phyloP scores from a whole-genome alignment of 2,888 invertebrate genomes.

The Agrenia bidenticulata region DNA sequence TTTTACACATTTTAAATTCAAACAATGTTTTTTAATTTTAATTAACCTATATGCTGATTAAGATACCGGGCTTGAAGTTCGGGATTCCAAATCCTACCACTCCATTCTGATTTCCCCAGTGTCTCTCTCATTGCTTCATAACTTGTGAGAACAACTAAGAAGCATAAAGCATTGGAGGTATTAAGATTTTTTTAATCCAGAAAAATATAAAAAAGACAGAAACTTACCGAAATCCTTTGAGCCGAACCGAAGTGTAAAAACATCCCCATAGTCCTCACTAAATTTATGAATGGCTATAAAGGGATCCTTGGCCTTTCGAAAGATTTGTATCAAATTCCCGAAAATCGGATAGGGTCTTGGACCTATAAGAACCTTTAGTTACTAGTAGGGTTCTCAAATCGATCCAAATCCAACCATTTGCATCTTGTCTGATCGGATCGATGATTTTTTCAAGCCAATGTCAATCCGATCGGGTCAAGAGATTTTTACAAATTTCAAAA shows the following conservation, averaged over 20 bases:
- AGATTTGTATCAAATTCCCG: neutral
- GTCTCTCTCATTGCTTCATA: slow-evolving; percentile 21
- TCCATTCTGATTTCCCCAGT: slow-evolving; percentile 26
- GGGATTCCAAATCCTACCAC: slow-evolving; percentile 20
- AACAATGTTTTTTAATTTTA: neutral
- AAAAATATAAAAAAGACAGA: neutral
- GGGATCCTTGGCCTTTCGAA: slow-evolving; percentile 11
- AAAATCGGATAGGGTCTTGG: neutral
- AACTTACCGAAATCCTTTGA: slow-evolving; percentile 15
- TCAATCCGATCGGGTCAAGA: too few species aligned
- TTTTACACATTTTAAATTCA: neutral
- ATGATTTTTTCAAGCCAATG: too few species aligned
- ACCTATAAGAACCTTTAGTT: too few species aligned
- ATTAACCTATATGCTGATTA: slow-evolving; percentile 22
- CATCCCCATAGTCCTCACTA: slow-evolving; percentile 21
- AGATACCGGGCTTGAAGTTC: slow-evolving; percentile 16
- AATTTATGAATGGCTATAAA: slow-evolving; percentile 18
- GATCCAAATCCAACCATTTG: too few species aligned
- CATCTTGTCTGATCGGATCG: too few species aligned
- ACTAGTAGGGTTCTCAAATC: too few species aligned
- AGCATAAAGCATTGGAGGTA: neutral
- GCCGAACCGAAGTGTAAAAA: slow-evolving; percentile 24
- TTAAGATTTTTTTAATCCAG: neutral
- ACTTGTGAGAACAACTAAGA: slow-evolving; percentile 22
- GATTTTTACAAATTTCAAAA: too few species aligned